Percentiles rank a stretch among this genome's conserved stretches.
phyloP scores from a whole-genome alignment of 2,113 vertebrate genomes.

The Boulengeromyrus knoepffleri region DNA sequence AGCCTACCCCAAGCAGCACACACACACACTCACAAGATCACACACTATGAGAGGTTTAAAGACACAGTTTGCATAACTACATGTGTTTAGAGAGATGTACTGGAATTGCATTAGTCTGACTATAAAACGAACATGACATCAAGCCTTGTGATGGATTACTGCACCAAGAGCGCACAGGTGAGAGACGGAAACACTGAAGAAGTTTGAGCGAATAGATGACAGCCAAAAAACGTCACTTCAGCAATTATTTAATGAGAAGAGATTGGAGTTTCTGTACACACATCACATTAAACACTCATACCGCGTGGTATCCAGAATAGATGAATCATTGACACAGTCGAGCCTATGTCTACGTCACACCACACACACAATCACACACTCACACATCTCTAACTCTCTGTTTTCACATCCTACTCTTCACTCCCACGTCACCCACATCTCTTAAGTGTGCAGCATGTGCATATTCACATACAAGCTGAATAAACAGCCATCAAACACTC shows the following conservation, averaged over 20 bases:
- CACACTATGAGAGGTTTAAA: neutral
- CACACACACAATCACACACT: conserved; percentile 6
- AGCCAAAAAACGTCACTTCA: conserved; percentile 34
- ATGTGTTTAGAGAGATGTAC: neutral
- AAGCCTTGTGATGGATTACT: neutral
- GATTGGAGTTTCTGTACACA: conserved; percentile 40
- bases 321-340: conserved; percentile 8
- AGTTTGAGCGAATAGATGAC: conserved; percentile 32
- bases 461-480: conserved; percentile 33
- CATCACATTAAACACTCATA: conserved; percentile 28
- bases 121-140: neutral
- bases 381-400: conserved; percentile 1
- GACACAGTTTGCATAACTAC: neutral
- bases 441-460: conserved; percentile 24
- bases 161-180: neutral
- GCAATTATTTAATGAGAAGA: conserved; percentile 54
- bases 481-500: conserved; percentile 36
- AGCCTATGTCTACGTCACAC: neutral
- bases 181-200: neutral
- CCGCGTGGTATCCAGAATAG: conserved; percentile 30
- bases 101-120: neutral
- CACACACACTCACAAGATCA: neutral
- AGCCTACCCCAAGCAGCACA: neutral
- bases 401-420: conserved; percentile 18
- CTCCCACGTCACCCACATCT: neutral